Base-by-base conservation (phyloP, 2,797 vertebrate genomes). In the Sebastes steindachneri region DNA sequence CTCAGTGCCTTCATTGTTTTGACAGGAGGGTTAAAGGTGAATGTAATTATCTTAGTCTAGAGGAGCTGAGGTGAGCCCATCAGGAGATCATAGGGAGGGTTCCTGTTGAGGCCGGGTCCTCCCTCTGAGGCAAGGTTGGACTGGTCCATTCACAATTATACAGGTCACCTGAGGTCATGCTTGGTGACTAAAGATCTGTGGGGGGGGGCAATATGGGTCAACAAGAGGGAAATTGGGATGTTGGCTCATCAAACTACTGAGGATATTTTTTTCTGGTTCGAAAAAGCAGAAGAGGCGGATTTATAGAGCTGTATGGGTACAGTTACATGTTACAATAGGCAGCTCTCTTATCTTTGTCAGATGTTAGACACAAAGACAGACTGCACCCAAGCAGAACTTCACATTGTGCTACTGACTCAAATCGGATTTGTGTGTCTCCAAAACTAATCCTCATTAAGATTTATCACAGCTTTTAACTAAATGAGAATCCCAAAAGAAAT, bases 121-220 rank as follows among this genome's bases (percentile, higher is more conserved):
- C 73, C 79, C 78, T 79, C 79, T 77, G 57, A 87, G 86, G 55
- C 9, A 2, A 74, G 68, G 69, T 62, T 75, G 64, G 75, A 80
- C 72, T 72, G 58, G 57, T 79, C 60, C 80, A 83, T 88, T 89
- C 88, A 92, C 73, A 94, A 75, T 88, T 73, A 77, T 51, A 75
- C 59, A 90, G 93, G 92, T 93, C 88, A 92, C 19, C 62, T 82
- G 53, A 89, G 88, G 93, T 91, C 92, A 86, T 77, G 82, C 79
- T 83, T 78, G 62, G 70, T 82, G 81, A 80, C 81, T 80, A 75
- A 85, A 88, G 68, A 88, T 69, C 85, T 79, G 73, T 55, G 71
- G 81, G 77, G 82, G 82, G 84, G 80, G 73, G 8, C 76, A 90
- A 86, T 88, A 62, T 88, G 86, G 90, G 83, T 93, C 79, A 94